These are phyloP conservation scores for Chaetura pelagica DNA, from an alignment of 2,113 vertebrate species.

Conservation along the genomic window DNA sequence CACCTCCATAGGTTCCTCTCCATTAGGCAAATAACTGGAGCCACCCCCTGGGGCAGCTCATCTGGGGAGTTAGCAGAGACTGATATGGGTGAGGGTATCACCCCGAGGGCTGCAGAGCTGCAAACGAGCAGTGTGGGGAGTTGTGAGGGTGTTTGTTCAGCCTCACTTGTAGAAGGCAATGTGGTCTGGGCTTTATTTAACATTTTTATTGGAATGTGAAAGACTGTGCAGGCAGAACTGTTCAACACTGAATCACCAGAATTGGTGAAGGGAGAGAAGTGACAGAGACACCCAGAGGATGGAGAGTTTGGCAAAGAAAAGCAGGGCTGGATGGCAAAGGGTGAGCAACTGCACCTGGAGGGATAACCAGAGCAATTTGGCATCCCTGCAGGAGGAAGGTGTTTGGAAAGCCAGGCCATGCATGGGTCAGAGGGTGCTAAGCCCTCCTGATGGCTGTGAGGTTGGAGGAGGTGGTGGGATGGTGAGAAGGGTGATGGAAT, in stretches of 20 bases:
- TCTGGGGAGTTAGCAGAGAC: neutral
- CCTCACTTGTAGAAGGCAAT: neutral
- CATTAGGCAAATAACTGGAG: neutral
- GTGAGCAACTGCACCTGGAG: neutral
- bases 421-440: fast-evolving
- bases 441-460: fast-evolving
- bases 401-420: neutral
- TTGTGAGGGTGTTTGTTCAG: neutral
- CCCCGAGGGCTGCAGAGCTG: neutral
- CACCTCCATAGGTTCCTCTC: neutral
- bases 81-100: neutral
- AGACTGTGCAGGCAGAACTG: neutral
- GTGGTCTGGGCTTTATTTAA: neutral
- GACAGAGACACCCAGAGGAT: neutral
- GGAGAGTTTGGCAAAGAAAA: neutral
- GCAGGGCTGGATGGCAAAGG: neutral
- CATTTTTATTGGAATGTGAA: neutral
- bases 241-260: fast-evolving
- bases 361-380: neutral
- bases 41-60: neutral
- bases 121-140: neutral
- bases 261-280: neutral
- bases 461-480: neutral
- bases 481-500: neutral
- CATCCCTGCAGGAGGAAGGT: neutral